Base-by-base conservation (phyloP, 2,113 vertebrate genomes). In the Geothlypis trichas region DNA sequence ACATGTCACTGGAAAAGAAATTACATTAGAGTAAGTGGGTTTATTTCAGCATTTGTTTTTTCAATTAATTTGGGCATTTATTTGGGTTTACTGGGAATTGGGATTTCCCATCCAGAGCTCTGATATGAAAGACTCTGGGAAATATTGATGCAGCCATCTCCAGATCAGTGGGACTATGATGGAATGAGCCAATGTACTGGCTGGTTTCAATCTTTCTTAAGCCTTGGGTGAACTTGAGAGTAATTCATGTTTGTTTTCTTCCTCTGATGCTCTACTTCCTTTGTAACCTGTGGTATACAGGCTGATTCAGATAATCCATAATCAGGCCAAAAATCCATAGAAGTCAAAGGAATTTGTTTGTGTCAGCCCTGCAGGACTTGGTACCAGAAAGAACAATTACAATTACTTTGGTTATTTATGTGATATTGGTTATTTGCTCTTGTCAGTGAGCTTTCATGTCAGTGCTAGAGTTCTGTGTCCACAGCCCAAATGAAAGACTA, bases 51-150 rank as follows among this genome's bases (percentile, higher is more conserved):
- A n/a, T 75, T 94, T 80, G 26, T 59, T 87, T 93, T 39, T 74
- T 39, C 59, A 94, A 86, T 90, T 84, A 87, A 35, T 47, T 93
- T 87, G 82, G 52, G 31, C 54, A 86, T 96, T 97, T 95, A 39
- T 94, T 97, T 96, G 84, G 61, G 81, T 76, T 95, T 96, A 71
- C 37, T 74, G 42, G 49, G 75, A 91, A 49, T 5, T 94, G 66
- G 65, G 72, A 82, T 93, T 95, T 96, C 55, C 55, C 67, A 57
- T 42, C 14, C 57, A 3, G 13, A 87, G 41, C 72, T 95, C 39
- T 79, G 46, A 69, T 87, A 46, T 66, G 31, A 79, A 89, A 81
- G 72, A 47, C 68, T 73, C 68, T 85, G 73, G 84, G 63, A 92
- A 89, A 65, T 61, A 57, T 78, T 94, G 84, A 75, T 75, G 57